A percentile compares a stretch with the other conserved stretches of the same genome.
Evolutionary conservation across 2,113 vertebrate species (phyloP).

Genomic region (Platichthys flesus): DNA sequence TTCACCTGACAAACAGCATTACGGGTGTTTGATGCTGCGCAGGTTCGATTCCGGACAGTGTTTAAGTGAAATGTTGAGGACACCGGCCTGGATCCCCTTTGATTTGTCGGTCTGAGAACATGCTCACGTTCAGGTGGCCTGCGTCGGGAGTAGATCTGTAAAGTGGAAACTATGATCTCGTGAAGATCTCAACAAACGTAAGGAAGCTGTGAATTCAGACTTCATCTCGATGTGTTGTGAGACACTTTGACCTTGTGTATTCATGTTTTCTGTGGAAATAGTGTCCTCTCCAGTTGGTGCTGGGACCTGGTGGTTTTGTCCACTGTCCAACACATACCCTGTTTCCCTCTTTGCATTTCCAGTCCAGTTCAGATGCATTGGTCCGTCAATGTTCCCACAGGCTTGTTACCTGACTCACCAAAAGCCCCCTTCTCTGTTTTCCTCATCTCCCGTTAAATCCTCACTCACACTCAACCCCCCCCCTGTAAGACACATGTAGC

Average conservation of each 20-base stretch:
- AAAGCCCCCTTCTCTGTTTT: constrained; percentile 53
- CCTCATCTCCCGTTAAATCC: constrained; percentile 65
- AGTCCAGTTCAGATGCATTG: constrained; percentile 24
- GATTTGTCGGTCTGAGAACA: constrained; percentile 20
- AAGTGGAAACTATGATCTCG: constrained; percentile 8
- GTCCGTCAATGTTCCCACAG: constrained; percentile 27
- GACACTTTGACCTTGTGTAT: constrained; percentile 8
- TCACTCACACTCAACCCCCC: constrained; percentile 42
- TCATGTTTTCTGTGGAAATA: constrained; percentile 30
- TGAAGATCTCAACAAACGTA: constrained; percentile 42
- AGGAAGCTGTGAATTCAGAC: constrained; percentile 10
- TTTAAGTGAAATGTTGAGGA: background rate
- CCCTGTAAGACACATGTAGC: constrained; percentile 46
- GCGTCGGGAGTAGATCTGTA: constrained; percentile 9
- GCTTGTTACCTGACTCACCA: constrained; percentile 46
- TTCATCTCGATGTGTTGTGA: background rate
- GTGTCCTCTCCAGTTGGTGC: background rate
- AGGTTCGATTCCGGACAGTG: background rate
- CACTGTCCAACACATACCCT: constrained; percentile 15
- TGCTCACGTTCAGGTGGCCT: background rate
- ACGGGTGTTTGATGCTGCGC: background rate
- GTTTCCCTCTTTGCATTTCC: constrained; percentile 22
- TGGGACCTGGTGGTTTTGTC: constrained; percentile 38
- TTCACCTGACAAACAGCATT: background rate
- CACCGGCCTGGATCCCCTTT: background rate